Conservation (phyloP, 2,888 invertebrate species). For the Athrips mouffetella region DNA sequence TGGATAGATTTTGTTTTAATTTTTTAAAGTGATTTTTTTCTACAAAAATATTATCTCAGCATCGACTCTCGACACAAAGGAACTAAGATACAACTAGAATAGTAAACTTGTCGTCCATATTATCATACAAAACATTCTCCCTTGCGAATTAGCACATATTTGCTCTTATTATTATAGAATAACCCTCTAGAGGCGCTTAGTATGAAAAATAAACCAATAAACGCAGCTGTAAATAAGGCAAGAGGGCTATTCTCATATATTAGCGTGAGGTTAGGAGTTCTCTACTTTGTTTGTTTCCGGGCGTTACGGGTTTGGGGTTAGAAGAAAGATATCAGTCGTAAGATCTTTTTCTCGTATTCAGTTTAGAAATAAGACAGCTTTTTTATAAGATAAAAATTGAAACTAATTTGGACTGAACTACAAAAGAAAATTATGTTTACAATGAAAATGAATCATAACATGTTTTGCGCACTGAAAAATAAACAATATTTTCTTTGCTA, state of each 20-base stretch:
- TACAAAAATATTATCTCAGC: no score
- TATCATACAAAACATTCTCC: conserved; percentile 12
- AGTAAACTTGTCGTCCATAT: not conserved
- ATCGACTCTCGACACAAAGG: no score
- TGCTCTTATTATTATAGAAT: conserved; percentile 26
- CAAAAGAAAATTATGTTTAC: no score
- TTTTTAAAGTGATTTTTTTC: no score
- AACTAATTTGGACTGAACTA: no score
- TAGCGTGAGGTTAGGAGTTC: conserved; percentile 24
- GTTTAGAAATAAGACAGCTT: conserved; percentile 2
- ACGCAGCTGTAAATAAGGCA: conserved; percentile 31
- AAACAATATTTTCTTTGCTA: no score
- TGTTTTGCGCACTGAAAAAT: no score
- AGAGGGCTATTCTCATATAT: conserved; percentile 32
- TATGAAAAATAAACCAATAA: conserved; percentile 35
- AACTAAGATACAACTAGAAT: no score
- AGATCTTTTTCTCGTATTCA: conserved; percentile 4
- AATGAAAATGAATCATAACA: no score
- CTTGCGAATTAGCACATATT: conserved; percentile 19
- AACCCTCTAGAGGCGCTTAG: conserved; percentile 26
- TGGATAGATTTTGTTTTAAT: no score
- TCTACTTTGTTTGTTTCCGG: conserved; percentile 30
- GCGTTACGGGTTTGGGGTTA: conserved; percentile 6
- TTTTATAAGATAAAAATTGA: not conserved
- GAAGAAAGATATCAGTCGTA: not conserved